Base-by-base conservation (phyloP, 1,140 invertebrate species). In the Cardiocondyla obscurior region DNA sequence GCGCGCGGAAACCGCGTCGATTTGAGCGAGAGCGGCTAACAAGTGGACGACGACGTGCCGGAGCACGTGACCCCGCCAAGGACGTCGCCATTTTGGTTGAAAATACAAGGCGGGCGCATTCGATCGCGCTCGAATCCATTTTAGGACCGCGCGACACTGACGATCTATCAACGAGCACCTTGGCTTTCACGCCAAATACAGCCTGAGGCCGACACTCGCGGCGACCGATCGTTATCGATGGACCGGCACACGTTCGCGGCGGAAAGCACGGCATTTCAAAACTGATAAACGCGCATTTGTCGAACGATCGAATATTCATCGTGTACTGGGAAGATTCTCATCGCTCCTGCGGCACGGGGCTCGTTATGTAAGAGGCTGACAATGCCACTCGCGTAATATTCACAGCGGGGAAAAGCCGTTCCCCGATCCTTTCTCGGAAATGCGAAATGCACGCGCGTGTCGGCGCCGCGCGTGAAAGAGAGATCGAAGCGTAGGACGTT, bases 31-130 rank as follows among this genome's bases (percentile, higher is more conserved):
- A 36, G n/a, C 58, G 30, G 10, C 22, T 16, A 53, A 53, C 51
- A 53, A 51, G 51, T 25, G 22, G 57, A 30, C 28, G 16, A 8
- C 28, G 55, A 72, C 57, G 79, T n/a, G n/a, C 44, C 16, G 70
- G 53, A 88, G n/a, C 91, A 92, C 92, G 92, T 93, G 92, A 92
- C 91, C 91, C 91, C 90, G 16, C 42, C 92, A 93, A 93, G 92
- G 92, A 92, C 92, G 91, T 88, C 85, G 89, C 90, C 91, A 91
- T 90, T 90, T 91, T 90, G 83, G 87, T 85, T 89, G 82, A 86
- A 88, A 84, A 86, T 72, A 65, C 82, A 57, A 72, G 82, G 69
- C 84, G 73, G 74, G 88, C 57, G 58, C 60, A 67, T 55, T 82
- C 77, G 57, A 46, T 22, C 42, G 46, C 46, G 14, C 49, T 25